Evolutionary conservation across 2,113 vertebrate species (phyloP).

Genomic region (Procavia capensis): DNA sequence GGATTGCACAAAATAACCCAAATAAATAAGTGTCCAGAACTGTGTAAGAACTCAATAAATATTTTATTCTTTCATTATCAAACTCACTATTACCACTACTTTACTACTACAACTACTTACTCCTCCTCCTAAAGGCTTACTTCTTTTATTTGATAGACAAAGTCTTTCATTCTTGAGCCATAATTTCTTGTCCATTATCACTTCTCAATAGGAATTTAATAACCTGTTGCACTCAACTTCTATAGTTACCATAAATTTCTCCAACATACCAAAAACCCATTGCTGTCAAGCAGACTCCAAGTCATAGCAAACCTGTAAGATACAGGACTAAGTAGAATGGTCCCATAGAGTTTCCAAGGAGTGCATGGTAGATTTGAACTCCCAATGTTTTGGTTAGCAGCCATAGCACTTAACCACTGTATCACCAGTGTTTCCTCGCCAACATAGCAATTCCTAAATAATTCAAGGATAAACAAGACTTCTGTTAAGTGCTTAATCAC

Average conservation of each 20-base stretch:
- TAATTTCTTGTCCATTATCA: neutral
- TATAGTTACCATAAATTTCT: neutral
- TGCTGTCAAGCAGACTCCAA: too few relatives aligned
- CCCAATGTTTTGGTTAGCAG: too few relatives aligned
- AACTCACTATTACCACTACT: neutral
- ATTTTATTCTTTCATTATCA: slow-evolving; percentile 34
- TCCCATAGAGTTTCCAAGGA: too few relatives aligned
- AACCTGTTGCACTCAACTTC: neutral
- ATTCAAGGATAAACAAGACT: neutral
- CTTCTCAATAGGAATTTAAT: neutral
- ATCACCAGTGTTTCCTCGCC: too few relatives aligned
- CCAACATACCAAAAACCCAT: neutral
- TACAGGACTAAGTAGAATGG: too few relatives aligned
- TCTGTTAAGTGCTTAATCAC: neutral
- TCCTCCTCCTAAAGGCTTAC: neutral
- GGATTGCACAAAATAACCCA: neutral
- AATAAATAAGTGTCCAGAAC: neutral
- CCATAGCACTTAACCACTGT: too few relatives aligned
- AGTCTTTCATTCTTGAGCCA: neutral
- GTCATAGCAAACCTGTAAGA: too few relatives aligned
- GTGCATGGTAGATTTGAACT: too few relatives aligned
- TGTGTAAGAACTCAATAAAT: neutral
- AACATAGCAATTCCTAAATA: neutral
- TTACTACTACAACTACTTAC: neutral
- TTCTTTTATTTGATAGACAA: neutral